A percentile compares a stretch with the other conserved stretches of the same genome.
Evolutionary conservation across 2,888 invertebrate species (phyloP).

Genomic region (Aleiodes alternator): DNA sequence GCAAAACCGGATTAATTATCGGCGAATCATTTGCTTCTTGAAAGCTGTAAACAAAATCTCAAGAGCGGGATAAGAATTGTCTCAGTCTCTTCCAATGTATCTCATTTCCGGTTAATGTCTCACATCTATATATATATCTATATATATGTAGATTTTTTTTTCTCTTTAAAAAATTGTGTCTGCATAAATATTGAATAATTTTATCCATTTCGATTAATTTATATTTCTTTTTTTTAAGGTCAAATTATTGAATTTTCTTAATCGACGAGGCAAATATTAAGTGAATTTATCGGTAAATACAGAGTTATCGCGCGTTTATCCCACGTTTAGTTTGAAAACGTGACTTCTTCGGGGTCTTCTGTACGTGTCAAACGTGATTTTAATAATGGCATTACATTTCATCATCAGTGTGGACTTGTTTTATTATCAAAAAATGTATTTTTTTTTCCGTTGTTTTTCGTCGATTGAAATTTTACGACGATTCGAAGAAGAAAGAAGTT

Average conservation of each 20-base stretch:
- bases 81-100: neutral
- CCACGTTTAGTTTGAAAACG: constrained; percentile 19
- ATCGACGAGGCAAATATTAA: neutral
- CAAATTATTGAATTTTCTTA: constrained; percentile 3
- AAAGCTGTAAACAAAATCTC: constrained; percentile 20
- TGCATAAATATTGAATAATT: neutral
- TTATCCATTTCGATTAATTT: neutral
- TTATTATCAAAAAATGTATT: too few species aligned
- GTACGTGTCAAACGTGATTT: constrained; percentile 28
- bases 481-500: too few species aligned
- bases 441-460: too few species aligned
- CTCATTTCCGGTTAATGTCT: neutral
- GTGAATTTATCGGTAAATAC: constrained; percentile 3
- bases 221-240: neutral
- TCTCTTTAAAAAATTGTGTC: neutral
- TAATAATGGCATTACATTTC: constrained; percentile 20
- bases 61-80: neutral
- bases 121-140: too few species aligned
- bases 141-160: neutral
- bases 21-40: constrained; percentile 12
- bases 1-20: constrained; percentile 1
- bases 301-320: constrained; percentile 10
- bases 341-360: constrained; percentile 24
- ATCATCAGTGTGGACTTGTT: neutral
- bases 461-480: too few species aligned